Conservation (phyloP, 2,888 invertebrate genomes). For the Podotricha telesiphe region DNA sequence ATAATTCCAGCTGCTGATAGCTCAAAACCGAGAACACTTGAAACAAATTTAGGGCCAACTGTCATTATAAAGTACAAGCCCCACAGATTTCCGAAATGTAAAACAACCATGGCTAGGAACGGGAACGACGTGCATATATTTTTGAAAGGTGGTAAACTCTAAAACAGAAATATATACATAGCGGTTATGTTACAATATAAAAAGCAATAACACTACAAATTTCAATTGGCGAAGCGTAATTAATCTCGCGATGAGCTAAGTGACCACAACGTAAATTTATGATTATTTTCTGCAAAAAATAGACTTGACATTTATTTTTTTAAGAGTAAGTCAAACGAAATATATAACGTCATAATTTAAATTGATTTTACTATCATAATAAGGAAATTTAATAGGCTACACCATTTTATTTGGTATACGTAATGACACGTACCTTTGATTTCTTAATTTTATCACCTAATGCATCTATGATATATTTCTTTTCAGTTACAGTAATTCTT, state of each 20-base stretch:
- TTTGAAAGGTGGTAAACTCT: constrained; percentile 87
- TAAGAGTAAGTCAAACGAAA: background rate
- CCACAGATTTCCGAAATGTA: constrained; percentile 91
- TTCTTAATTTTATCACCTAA: constrained; percentile 82
- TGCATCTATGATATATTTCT: constrained; percentile 85
- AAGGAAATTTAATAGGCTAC: background rate
- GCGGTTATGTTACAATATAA: background rate
- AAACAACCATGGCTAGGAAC: constrained; percentile 85
- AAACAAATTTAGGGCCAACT: constrained; percentile 89
- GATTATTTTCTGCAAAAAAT: constrained; percentile 12
- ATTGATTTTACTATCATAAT: background rate
- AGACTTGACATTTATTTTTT: background rate
- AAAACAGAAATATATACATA: constrained; percentile 54
- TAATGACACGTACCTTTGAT: constrained; percentile 75
- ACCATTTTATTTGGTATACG: background rate
- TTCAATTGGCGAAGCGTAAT: constrained; percentile 2
- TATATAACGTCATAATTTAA: background rate
- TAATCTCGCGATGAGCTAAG: constrained; percentile 6
- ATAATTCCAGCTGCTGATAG: constrained; percentile 87
- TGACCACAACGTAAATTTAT: constrained; percentile 15
- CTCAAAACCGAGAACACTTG: constrained; percentile 88
- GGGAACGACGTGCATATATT: constrained; percentile 86
- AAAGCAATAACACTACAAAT: background rate
- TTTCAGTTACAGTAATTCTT: constrained; percentile 85
- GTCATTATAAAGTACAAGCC: constrained; percentile 90